Evolutionary conservation across 1,140 invertebrate species (phyloP), one percentile per base, ranked within the genome.

Genomic region (Brachionus koreanus): DNA sequence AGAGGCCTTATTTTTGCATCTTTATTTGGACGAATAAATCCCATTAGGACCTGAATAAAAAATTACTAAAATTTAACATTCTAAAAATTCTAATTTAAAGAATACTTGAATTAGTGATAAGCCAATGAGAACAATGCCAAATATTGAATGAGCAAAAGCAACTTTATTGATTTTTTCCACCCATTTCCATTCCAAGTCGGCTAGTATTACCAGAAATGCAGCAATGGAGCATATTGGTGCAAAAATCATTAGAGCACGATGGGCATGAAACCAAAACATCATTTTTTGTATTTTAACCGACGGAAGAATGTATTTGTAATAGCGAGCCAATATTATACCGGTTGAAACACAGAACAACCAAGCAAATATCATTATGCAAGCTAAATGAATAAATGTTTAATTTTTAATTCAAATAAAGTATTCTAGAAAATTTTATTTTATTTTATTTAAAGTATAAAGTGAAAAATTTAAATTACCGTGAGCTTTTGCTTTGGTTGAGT

Each of bases 291-390:
- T 39, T 43, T 79, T 79, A 5, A 61, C 13, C 10, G 35, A 42
- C 2, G 76, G 76, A 23, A 79, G 16, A 39, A 79, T 79, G 39
- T 61, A 79, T 65, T 79, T 79, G 49, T 79, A 79, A 43, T 79
- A 79, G 33, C 76, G 52, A 12, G 76, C 76, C 33, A 79, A 61
- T 23, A 79, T 42, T 6, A 79, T 79, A 4, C 76, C 76, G 2
- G 76, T 79, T 2, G 25, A 61, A 19, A 65, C 76, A 42, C 49
- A 61, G 25, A 79, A 65, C 49, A 79, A 29, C 76, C 76, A 79
- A 25, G 76, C 76, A 65, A 79, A 79, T 10, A 65, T 5, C 76
- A 79, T 79, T 3, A 79, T 10, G 61, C 76, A 79, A 39, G 49
- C 76, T 79, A 61, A 33, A 42, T 42, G 19, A 65, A 12, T 12